phyloP scores from a whole-genome alignment of 2,113 vertebrate species.

The Parus major region DNA sequence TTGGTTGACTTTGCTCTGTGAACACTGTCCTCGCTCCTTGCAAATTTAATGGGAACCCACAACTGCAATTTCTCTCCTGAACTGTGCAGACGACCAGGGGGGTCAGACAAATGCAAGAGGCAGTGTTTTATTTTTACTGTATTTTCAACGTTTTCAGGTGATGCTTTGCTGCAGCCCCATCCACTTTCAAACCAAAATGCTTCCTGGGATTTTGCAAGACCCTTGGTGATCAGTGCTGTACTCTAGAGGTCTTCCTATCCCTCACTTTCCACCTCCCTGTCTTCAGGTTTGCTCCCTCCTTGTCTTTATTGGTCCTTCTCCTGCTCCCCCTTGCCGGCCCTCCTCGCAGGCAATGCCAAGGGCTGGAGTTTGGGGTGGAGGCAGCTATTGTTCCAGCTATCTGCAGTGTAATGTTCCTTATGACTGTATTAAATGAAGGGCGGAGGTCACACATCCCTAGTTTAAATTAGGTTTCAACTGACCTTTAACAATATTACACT shows the following conservation, averaged over 20 bases:
- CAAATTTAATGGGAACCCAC: not conserved
- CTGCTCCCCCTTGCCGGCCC: not conserved
- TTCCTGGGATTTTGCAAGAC: not conserved
- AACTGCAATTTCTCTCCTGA: not conserved
- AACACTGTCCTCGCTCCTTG: not conserved
- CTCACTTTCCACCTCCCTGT: not conserved
- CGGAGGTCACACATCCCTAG: conserved; percentile 65
- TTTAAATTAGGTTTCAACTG: conserved; percentile 63
- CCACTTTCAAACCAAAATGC: not conserved
- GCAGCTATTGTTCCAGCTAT: conserved; percentile 68
- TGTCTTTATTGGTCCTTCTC: not conserved
- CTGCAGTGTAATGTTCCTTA: conserved; percentile 58
- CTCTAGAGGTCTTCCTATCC: not conserved
- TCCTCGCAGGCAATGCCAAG: conserved; percentile 19
- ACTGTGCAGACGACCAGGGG: rapidly evolving
- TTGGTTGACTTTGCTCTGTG: not conserved
- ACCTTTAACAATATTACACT: conserved; percentile 67
- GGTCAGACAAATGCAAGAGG: not conserved
- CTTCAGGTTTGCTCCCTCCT: not conserved
- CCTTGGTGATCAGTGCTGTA: not conserved
- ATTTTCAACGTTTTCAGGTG: not conserved
- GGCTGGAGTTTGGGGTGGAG: conserved; percentile 52
- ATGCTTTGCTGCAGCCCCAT: not conserved
- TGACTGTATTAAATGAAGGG: conserved; percentile 70
- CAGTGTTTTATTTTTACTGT: not conserved